Base-by-base conservation (phyloP, 2,888 invertebrate genomes). In the Ectemnius lituratus region DNA sequence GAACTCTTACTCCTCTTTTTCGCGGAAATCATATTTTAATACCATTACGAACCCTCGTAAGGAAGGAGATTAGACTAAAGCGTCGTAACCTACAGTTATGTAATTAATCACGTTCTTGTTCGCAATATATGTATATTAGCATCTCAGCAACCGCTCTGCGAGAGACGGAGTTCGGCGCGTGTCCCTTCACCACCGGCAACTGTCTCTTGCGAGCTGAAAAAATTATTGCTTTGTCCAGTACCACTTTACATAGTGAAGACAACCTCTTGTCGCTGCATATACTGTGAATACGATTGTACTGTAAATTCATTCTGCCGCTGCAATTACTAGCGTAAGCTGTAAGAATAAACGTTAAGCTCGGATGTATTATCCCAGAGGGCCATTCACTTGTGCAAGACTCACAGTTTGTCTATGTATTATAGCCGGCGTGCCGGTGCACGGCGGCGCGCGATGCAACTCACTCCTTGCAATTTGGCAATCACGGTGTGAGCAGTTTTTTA, bases 401-500 rank as follows among this genome's bases (percentile, higher is more conserved):
- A 13, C 52, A 16, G 14, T 52, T 16, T 52, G 5, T 13, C 14
- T 52, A 52, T 52, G 6, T 52, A 52, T 52, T 52, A 52, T 52
- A 16, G 52, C 52, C 16, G 52, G 3, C 52, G 16, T 52, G 52
- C 16, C 52, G 52, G 37, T 47, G 13, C 52, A 16, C 5, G 52
- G 16, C 16, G 52, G n/a, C 4, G 8, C 16, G n/a, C 5, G 52
- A 52, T 11, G n/a, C 52, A 14, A 52, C 16, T 37, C 37, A 37
- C 37, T 52, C n/a, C 16, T 16, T 52, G 52, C 52, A 52, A 52
- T 52, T 52, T 52, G 52, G 52, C 52, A 52, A 52, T 52, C 52
- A 52, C 52, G 16, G 52, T 52, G 52, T 52, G 52, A 14, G 16
- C 16, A 52, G n/a, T 52, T 16, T 52, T 16, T 52, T 52, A 52